Conservation (phyloP, 2,113 vertebrate genomes). For the Rhegmatorhina hoffmannsi region DNA sequence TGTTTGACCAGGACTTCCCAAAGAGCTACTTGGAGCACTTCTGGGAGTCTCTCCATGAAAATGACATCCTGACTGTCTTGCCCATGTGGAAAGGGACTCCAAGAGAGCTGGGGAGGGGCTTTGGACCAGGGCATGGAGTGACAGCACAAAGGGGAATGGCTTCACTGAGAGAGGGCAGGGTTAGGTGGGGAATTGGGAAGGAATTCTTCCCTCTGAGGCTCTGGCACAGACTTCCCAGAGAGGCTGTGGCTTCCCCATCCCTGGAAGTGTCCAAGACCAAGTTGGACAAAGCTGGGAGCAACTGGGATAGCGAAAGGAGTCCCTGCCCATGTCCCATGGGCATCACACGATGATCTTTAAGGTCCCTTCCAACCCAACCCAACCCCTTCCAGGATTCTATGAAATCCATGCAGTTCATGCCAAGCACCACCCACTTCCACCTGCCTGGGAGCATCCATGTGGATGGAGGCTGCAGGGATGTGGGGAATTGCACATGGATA, state of each 20-base stretch:
- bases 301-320: background rate
- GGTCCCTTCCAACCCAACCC: background rate
- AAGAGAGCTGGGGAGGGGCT: background rate
- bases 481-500: conserved; percentile 39
- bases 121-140: background rate
- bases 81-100: background rate
- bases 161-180: background rate
- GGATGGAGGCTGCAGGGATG: too few relatives aligned
- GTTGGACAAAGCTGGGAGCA: background rate
- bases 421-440: background rate
- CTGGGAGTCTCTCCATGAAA: background rate
- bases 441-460: fast-evolving
- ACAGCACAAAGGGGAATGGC: background rate
- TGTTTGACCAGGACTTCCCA: background rate
- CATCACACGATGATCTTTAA: background rate
- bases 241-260: background rate
- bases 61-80: background rate
- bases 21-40: background rate
- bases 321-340: background rate
- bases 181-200: background rate
- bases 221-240: background rate
- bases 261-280: background rate
- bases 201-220: background rate
- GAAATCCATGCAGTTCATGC: background rate
- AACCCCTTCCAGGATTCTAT: background rate